Conservation (phyloP, 2,113 vertebrate genomes). For the Pelobates fuscus region DNA sequence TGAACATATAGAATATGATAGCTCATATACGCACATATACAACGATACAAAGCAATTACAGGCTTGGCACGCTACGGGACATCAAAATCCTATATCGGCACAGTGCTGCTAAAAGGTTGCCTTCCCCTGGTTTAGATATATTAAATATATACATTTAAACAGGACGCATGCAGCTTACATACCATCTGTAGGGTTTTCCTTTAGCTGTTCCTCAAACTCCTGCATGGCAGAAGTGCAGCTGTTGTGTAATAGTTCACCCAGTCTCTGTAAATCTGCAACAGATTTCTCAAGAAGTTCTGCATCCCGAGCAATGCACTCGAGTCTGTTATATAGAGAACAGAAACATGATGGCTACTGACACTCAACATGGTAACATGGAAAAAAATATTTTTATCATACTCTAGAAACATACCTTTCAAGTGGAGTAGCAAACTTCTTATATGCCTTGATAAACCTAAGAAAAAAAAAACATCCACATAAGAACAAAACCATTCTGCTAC, state of each 20-base stretch:
- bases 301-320: conserved; percentile 94
- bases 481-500: background rate
- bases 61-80: too few species aligned
- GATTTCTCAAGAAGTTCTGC: conserved; percentile 98
- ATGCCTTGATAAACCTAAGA: conserved; percentile 94
- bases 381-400: too few species aligned
- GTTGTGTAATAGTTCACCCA: conserved; percentile 90
- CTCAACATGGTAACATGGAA: background rate
- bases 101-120: too few species aligned
- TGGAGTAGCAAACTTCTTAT: conserved; percentile 97
- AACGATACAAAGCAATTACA: too few species aligned
- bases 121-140: too few species aligned
- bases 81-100: too few species aligned
- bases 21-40: too few species aligned
- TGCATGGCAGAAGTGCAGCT: conserved; percentile 92
- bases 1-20: too few species aligned
- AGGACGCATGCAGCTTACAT: conserved; percentile 26
- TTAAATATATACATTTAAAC: too few species aligned
- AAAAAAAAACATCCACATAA: conserved; percentile 24
- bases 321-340: conserved; percentile 61
- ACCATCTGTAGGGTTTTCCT: conserved; percentile 93
- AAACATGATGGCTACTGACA: background rate
- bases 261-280: conserved; percentile 88
- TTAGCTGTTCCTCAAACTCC: conserved; percentile 92
- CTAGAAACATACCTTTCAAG: conserved; percentile 83